A percentile compares a stretch with the other conserved stretches of the same genome.
Conservation (phyloP, 2,888 invertebrate genomes). For the Leucoma salicis region DNA sequence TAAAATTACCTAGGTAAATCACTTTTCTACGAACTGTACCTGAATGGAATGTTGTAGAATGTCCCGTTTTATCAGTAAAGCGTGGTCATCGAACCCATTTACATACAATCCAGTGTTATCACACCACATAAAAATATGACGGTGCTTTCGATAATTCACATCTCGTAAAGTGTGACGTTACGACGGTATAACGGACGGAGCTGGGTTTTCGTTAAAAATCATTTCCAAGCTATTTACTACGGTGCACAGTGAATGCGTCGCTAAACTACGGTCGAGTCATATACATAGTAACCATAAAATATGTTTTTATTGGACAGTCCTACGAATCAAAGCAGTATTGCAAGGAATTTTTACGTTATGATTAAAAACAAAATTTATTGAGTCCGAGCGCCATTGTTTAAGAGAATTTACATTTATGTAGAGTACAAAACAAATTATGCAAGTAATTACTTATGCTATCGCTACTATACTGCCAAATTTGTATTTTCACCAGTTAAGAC, state of each 20-base stretch:
- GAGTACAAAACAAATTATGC: no score
- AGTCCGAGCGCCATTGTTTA: no score
- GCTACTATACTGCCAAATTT: no score
- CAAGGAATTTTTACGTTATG: no score
- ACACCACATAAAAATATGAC: slow-evolving; percentile 12
- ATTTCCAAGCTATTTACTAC: slow-evolving; percentile 39
- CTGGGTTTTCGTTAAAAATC: slow-evolving; percentile 27
- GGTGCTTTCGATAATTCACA: slow-evolving; percentile 13
- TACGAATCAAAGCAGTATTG: not conserved
- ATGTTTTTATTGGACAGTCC: slow-evolving; percentile 26
- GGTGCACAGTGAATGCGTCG: slow-evolving; percentile 28
- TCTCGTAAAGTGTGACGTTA: slow-evolving; percentile 27
- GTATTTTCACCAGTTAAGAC: no score
- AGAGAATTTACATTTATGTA: no score
- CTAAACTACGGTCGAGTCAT: slow-evolving; percentile 24
- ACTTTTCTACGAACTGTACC: no score
- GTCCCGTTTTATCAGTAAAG: not conserved
- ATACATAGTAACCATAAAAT: slow-evolving; percentile 29
- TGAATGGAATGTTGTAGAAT: not conserved
- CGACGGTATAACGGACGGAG: slow-evolving; percentile 31
- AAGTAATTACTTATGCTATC: no score
- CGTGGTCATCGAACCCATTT: not conserved
- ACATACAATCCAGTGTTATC: not conserved
- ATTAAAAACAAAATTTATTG: no score
- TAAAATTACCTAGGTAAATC: no score